Base-by-base conservation (phyloP, 2,888 invertebrate genomes). In the Thymelicus acteon region DNA sequence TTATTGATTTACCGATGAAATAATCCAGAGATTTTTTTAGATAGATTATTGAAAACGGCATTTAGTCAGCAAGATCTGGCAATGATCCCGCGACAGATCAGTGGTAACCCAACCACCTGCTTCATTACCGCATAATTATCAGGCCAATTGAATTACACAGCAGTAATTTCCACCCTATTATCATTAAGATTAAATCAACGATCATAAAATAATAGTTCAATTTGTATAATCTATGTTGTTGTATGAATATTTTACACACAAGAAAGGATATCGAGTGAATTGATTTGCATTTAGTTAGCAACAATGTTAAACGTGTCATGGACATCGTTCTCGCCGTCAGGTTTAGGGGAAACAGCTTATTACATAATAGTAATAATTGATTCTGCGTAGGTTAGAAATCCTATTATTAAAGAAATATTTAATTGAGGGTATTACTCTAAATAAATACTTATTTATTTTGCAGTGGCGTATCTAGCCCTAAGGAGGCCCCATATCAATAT, bases 251-350 rank as follows among this genome's bases (percentile, higher is more conserved):
- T 68, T 62, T 63, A 69, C 57, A 69, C 37, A 64, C 64, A 63
- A 70, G 70, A 70, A 70, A 70, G 70, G 70, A 64, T 64, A 70
- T 63, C 15, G 64, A 24, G 31, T 12, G 60, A 60, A 64, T 64
- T 60, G 5, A 60, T 70, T 70, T 64, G 15, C 70, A 52, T 64
- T 44, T 13, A 24, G 49, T 70, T 60, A 60, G 60, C 69, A 70
- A 70, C 64, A 58, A 60, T 70, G 69, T 70, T 48, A 12, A 8
- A 7, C 19, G 58, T 58, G 63, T 37, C 19, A 69, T 63, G 37
- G 39, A 39, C 62, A 44, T 2, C 13, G 52, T 10, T 44, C 12
- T 40, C 1, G 40, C 40, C 40, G 40, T 40, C 40, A 1, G 40
- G 10, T 40, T 40, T 40, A 2, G 40, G 40, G 10, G 7, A 5